Base-by-base conservation (phyloP, 1,140 invertebrate genomes). In the Megalopta genalis region DNA sequence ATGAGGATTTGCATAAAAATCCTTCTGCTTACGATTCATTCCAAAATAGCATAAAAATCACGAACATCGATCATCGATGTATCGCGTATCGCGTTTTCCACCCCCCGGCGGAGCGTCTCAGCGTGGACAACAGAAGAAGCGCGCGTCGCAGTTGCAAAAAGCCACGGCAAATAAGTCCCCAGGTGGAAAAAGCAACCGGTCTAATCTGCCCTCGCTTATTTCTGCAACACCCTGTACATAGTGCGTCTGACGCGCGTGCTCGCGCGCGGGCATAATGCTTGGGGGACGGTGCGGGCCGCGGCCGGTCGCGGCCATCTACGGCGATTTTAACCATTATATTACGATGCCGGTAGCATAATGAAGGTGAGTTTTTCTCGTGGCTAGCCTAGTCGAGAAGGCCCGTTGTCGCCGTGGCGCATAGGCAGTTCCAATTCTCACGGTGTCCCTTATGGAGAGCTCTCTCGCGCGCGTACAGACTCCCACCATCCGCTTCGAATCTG, bases 351-450 rank as follows among this genome's bases (percentile, higher is more conserved):
- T 88, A 72, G 88, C 88, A 90, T 90, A 90, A 90, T 87, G 88
- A 90, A 88, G 88, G 88, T 90, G 80, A 90, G 87, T 90, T 90
- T 90, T 90, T 90, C 80, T 89, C 79, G 67, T 49, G 49, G 79
- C 76, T 86, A 83, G 82, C 81, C 84, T 88, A 89, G 86, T 83
- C 81, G 77, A 84, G 84, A 88, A 77, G 77, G 70, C 27, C 71
- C 77, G 84, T 80, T 87, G 82, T 85, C 86, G 76, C 72, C 75
- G 79, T 81, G 67, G 78, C 83, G 71, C 81, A 83, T 77, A 81
- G 83, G 80, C 80, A 88, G 87, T 89, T 89, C 88, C 87, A 90
- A 90, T 90, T 90, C 88, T 90, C 88, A 90, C 88, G 88, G 88
- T 90, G 78, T 88, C 86, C 82, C 83, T 86, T 90, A 87, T 84